Percentiles rank a stretch among this genome's conserved stretches.
Evolutionary conservation across 2,888 invertebrate species (phyloP).

Genomic region (Sinohyriopsis cumingii): DNA sequence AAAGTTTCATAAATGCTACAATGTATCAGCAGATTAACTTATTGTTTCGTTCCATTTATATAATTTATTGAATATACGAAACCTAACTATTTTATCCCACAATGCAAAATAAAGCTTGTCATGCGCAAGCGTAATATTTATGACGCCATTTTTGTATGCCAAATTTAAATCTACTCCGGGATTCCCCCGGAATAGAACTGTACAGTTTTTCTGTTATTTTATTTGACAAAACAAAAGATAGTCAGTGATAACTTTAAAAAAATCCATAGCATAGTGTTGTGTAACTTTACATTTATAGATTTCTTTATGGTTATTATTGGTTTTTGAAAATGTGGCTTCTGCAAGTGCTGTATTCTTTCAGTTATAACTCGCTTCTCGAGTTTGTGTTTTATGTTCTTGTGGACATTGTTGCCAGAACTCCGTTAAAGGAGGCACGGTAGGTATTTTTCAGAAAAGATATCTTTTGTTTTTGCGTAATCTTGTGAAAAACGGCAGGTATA

Average conservation of each 20-base stretch:
- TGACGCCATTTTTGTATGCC: constrained; percentile 50
- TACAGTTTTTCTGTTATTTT: too few relatives aligned
- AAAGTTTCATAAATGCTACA: too few relatives aligned
- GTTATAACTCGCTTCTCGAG: constrained; percentile 48
- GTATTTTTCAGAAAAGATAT: constrained; percentile 12
- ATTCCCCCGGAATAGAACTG: constrained; percentile 1
- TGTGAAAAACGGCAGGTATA: neutral
- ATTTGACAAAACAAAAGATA: too few relatives aligned
- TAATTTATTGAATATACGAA: too few relatives aligned
- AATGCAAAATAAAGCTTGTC: constrained; percentile 3
- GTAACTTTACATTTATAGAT: too few relatives aligned
- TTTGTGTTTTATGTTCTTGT: constrained; percentile 56
- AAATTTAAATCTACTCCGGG: constrained; percentile 38
- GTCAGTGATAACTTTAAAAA: too few relatives aligned
- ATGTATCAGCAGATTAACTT: too few relatives aligned
- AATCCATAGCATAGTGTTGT: too few relatives aligned
- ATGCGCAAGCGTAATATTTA: constrained; percentile 31
- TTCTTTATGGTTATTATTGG: too few relatives aligned
- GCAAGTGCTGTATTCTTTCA: constrained; percentile 22
- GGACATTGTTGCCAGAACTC: constrained; percentile 56
- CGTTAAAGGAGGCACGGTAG: constrained; percentile 57
- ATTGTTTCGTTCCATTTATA: too few relatives aligned
- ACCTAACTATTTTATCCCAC: neutral
- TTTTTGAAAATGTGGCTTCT: constrained; percentile 21
- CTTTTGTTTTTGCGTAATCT: too few relatives aligned